Evolutionary conservation across 2,797 vertebrate genomes (phyloP).

Genomic region (Catharus ustulatus): DNA sequence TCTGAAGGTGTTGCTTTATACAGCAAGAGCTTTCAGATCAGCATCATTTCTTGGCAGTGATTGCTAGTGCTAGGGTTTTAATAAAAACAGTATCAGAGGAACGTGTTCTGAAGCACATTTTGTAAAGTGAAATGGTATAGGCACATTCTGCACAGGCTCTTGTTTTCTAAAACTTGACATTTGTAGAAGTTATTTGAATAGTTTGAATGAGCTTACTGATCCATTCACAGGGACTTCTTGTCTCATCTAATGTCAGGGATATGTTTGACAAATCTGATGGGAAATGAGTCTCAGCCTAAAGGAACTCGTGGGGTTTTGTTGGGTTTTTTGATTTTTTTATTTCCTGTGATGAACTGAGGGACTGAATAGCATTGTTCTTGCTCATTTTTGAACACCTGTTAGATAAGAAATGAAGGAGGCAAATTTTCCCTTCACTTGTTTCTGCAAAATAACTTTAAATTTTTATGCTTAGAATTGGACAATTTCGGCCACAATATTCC

Average conservation of each 20-base stretch:
- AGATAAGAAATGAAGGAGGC: background rate
- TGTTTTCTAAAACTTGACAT: conserved; percentile 35
- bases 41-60: background rate
- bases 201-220: conserved; percentile 17
- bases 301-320: background rate
- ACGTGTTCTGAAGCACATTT: background rate
- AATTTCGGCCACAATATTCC: background rate
- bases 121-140: background rate
- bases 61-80: background rate
- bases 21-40: background rate
- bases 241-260: background rate
- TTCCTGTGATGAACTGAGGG: background rate
- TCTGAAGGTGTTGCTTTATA: background rate
- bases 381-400: background rate
- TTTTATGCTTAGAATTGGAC: fast-evolving
- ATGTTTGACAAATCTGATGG: background rate
- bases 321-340: background rate
- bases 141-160: background rate
- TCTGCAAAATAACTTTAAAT: background rate
- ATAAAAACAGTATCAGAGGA: conserved; percentile 24
- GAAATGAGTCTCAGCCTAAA: background rate
- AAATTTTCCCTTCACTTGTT: background rate
- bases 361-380: background rate
- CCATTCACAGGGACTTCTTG: background rate
- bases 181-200: conserved; percentile 42